Evolutionary conservation across 2,113 vertebrate genomes (phyloP).

Genomic region (Eretmochelys imbricata): DNA sequence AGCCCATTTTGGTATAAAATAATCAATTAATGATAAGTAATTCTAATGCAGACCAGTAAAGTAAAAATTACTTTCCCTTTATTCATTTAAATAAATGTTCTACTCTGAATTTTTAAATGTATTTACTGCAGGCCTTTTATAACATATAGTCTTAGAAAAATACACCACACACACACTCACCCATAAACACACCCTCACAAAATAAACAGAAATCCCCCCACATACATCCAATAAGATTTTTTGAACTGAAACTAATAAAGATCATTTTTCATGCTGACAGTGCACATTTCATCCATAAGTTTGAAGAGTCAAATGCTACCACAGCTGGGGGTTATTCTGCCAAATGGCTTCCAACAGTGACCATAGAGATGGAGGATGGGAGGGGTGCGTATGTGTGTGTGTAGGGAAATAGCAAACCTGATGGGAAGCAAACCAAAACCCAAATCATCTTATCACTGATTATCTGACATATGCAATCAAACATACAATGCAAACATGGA

Average conservation of each 20-base stretch:
- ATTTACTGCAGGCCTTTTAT: slow-evolving; percentile 73
- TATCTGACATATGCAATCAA: slow-evolving; percentile 67
- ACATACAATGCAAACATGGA: slow-evolving; percentile 67
- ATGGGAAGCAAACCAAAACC: slow-evolving; percentile 68
- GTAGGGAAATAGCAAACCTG: slow-evolving; percentile 70
- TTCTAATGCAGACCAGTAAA: slow-evolving; percentile 69
- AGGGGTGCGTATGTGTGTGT: slow-evolving; percentile 62
- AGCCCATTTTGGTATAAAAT: slow-evolving; percentile 56
- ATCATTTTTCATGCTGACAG: slow-evolving; percentile 88
- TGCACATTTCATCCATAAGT: slow-evolving; percentile 88
- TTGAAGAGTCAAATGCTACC: slow-evolving; percentile 92
- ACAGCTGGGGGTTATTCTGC: slow-evolving; percentile 89
- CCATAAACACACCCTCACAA: slow-evolving; percentile 27
- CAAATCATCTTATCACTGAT: slow-evolving; percentile 71
- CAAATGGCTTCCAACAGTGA: slow-evolving; percentile 93
- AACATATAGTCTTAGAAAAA: slow-evolving; percentile 67
- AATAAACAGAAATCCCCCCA: slow-evolving; percentile 49
- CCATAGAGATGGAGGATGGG: slow-evolving; percentile 83
- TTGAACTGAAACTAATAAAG: slow-evolving; percentile 81
- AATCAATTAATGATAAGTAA: slow-evolving; percentile 53
- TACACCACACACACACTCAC: not conserved
- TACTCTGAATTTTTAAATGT: slow-evolving; percentile 56
- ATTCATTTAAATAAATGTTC: slow-evolving; percentile 60
- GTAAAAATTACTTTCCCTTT: slow-evolving; percentile 44
- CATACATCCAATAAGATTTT: slow-evolving; percentile 67